Conservation (phyloP, 2,888 invertebrate species). For the Nymphalis polychloros region DNA sequence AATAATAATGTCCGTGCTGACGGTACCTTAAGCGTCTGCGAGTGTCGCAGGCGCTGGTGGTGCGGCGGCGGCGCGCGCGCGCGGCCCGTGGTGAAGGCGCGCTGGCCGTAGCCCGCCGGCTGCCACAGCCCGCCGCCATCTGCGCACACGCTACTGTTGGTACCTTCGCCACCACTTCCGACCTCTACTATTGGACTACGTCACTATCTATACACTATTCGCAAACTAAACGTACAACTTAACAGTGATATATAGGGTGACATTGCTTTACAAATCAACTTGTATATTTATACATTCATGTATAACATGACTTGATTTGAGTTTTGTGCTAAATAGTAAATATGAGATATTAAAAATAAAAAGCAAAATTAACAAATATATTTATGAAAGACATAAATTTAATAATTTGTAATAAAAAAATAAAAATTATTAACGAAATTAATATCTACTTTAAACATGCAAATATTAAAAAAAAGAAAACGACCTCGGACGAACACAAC, state of each 20-base stretch:
- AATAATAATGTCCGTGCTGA: too few relatives aligned
- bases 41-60: slow-evolving; percentile 66
- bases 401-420: not conserved
- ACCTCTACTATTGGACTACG: slow-evolving; percentile 7
- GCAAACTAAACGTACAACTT: not conserved
- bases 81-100: slow-evolving; percentile 76
- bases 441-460: slow-evolving; percentile 1
- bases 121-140: slow-evolving; percentile 75
- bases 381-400: not conserved
- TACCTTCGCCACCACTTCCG: not conserved
- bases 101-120: slow-evolving; percentile 67
- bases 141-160: slow-evolving; percentile 30
- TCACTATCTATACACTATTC: not conserved
- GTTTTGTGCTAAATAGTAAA: too few relatives aligned
- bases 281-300: not conserved
- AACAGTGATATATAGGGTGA: not conserved
- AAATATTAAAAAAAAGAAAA: not conserved
- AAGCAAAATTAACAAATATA: not conserved
- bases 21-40: slow-evolving; percentile 74
- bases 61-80: slow-evolving; percentile 42
- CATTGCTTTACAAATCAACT: not conserved
- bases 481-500: slow-evolving; percentile 7
- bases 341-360: too few relatives aligned
- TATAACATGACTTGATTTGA: too few relatives aligned
- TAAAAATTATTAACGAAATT: not conserved